phyloP scores from a whole-genome alignment of 2,888 invertebrate genomes.

The Geophilus truncorum region DNA sequence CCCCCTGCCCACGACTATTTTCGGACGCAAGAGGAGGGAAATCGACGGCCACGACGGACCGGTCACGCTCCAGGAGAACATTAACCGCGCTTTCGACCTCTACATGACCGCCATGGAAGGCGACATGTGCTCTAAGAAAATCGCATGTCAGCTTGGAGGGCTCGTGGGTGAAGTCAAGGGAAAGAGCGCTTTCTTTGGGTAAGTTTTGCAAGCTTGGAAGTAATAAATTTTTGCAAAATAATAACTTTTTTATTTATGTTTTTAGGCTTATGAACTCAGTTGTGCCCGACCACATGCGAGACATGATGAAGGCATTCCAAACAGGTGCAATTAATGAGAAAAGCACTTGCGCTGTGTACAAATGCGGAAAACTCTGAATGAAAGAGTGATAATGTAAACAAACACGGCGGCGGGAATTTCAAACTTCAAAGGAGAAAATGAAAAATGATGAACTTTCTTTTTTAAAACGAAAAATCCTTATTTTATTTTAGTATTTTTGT shows the following conservation, averaged over 20 bases:
- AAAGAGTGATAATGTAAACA: no score
- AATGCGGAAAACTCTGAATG: conserved; percentile 28
- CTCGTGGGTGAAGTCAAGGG: conserved; percentile 36
- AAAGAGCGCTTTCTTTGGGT: conserved; percentile 39
- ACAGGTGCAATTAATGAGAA: conserved; percentile 23
- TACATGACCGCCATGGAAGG: conserved; percentile 39
- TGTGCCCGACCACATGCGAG: background rate
- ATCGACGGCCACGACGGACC: conserved; percentile 33
- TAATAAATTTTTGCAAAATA: no score
- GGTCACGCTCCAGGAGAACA: conserved; percentile 37
- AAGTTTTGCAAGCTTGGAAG: no score
- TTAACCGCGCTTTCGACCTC: conserved; percentile 37
- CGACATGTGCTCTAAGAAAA: conserved; percentile 39
- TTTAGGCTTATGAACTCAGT: conserved; percentile 22
- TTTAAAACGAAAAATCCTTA: background rate
- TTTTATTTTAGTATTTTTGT: background rate
- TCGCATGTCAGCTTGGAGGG: conserved; percentile 40
- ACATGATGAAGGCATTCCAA: conserved; percentile 28
- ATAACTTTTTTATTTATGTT: no score
- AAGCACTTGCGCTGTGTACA: background rate
- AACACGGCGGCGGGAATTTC: background rate
- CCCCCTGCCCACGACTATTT: conserved; percentile 33
- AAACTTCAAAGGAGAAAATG: no score
- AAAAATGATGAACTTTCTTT: conserved; percentile 1
- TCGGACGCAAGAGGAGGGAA: conserved; percentile 28